Base-by-base conservation (phyloP, 2,113 vertebrate genomes). In the Trachemys scripta region DNA sequence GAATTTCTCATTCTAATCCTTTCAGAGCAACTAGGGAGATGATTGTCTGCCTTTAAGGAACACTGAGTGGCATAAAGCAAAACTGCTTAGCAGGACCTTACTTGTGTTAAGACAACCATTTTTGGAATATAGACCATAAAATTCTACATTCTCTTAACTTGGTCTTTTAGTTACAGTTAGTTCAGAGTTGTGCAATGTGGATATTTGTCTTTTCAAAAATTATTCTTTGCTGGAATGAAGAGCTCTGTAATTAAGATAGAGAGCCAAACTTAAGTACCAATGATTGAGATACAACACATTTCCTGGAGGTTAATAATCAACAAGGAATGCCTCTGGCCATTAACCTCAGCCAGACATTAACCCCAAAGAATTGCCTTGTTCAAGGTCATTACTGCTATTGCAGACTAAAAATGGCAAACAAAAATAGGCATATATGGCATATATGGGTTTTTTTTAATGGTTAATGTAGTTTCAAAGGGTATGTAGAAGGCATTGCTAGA, bases 11-110 rank as follows among this genome's bases (percentile, higher is more conserved):
- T 85, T 25, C 5, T 4, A 24, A 76, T 89, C 4, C 45, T 47
- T 82, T 35, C 45, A 65, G 57, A 92, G 76, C n/a, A 22, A 49
- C 2, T 38, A 81, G 1, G 8, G 3, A 80, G 2, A 5, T 84
- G 25, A 80, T 25, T 88, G 59, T 84, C 45, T 72, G 62, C 35
- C 83, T 51, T 78, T 27, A 59, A 49, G 11, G 84, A 84, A 91
- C 19, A 84, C 9, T 27, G 7, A 51, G 16, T 59, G 57, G 22
- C 65, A n/a, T 69, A 38, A 69, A 38, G 54, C 84, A n/a, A 95
- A 92, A 80, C 72, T 82, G 45, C 12, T 84, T 92, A 87, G 65
- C 42, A 76, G 31, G 57, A 82, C 4, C 5, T 94, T 24, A 82
- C 4, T 17, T 84, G 1, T 8, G 5, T 84, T 82, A 94, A 10